These are phyloP conservation scores for Okamejei kenojei DNA, from an alignment of 2,797 vertebrate genomes.

Conservation along the genomic window DNA sequence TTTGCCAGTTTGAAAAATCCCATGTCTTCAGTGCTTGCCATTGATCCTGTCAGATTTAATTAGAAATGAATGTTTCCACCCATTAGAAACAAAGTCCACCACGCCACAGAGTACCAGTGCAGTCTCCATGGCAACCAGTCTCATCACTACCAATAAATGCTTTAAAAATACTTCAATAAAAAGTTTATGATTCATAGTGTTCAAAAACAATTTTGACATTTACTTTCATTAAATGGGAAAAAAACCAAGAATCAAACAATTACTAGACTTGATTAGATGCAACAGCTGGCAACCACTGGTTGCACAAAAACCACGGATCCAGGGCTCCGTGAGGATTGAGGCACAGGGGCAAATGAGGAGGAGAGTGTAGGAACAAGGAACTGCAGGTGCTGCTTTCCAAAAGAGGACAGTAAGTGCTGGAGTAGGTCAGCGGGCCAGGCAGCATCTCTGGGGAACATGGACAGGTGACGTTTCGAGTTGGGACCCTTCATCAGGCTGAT, in stretches of 20 bases:
- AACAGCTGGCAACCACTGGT: neutral
- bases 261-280: neutral
- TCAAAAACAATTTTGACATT: neutral
- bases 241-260: neutral
- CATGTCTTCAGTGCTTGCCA: neutral
- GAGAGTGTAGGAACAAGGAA: too few species aligned
- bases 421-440: too few species aligned
- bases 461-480: too few species aligned
- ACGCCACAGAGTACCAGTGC: neutral
- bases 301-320: neutral
- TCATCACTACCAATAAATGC: neutral
- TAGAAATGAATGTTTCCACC: neutral
- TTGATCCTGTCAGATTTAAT: neutral
- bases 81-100: neutral
- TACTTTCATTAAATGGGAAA: neutral
- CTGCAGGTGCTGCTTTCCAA: too few species aligned
- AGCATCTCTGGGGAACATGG: too few species aligned
- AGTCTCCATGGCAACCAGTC: conserved; percentile 1
- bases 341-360: too few species aligned
- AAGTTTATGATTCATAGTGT: neutral
- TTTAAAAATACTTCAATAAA: neutral
- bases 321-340: too few species aligned
- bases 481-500: too few species aligned
- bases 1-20: neutral
- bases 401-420: too few species aligned